phyloP scores from a whole-genome alignment of 2,113 vertebrate species.

The Paradisaea rubra region DNA sequence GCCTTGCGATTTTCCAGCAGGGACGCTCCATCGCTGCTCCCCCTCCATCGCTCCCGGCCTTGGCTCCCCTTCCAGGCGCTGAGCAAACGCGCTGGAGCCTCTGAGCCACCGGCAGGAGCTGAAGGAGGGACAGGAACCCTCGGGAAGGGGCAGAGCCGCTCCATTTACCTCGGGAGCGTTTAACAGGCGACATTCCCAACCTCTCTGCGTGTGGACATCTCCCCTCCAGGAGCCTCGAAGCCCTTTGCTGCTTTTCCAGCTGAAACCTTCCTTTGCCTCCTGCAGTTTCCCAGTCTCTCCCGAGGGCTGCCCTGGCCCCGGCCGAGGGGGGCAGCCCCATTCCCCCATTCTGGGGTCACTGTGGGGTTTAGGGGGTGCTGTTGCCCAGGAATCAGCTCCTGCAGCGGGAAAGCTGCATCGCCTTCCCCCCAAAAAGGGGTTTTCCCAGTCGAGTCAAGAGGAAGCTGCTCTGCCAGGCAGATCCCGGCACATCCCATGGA shows the following conservation, averaged over 20 bases:
- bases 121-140: background rate
- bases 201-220: accelerated
- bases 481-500: accelerated
- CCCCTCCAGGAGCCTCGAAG: background rate
- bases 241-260: background rate
- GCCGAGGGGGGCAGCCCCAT: accelerated
- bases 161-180: accelerated
- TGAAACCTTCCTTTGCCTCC: background rate
- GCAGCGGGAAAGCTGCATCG: accelerated
- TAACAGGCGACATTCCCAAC: background rate
- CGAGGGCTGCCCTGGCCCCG: background rate
- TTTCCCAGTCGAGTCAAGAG: accelerated
- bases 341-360: background rate
- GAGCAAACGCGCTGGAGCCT: background rate
- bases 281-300: too few relatives aligned
- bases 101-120: background rate
- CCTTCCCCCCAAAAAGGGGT: too few relatives aligned
- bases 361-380: accelerated
- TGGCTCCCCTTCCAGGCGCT: background rate
- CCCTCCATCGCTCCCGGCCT: background rate
- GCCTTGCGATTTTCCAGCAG: background rate
- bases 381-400: background rate
- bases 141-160: background rate
- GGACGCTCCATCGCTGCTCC: background rate
- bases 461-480: background rate